Evolutionary conservation across 2,113 vertebrate genomes (phyloP), one percentile per base, ranked within the genome.

Genomic region (Notarius quadriscutis): DNA sequence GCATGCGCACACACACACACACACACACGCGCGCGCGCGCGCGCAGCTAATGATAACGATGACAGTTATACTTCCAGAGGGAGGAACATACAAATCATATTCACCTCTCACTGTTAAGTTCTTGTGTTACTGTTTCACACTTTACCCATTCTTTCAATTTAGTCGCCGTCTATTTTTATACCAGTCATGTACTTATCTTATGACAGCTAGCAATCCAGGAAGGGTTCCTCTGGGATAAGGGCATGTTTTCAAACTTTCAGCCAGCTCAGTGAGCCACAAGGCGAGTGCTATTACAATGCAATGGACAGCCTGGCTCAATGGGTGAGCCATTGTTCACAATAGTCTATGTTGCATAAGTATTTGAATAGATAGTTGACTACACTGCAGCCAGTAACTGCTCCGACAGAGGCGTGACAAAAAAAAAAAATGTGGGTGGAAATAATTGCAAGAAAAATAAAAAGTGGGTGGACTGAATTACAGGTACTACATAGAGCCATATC

Each of bases 61-160:
- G 48, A 51, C 14, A 65, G 81, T 15, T 65, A 82, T 48, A 65
- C 81, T 48, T 65, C 41, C 81, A n/a, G 41, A 25, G 60, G 60
- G 60, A 79, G n/a, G 51, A 9, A 30, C 12, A 79, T n/a, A 41
- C n/a, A 27, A 79, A 79, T 57, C 53, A 30, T 57, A 57, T 2
- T 7, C 77, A 57, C 77, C 77, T 79, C 77, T 53, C 50, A 4
- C 72, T 41, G 30, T 20, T 71, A 53, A 78, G 50, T 78, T n/a
- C 75, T 57, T 77, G 74, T 77, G 74, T 77, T 77, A 51, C 22
- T 25, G 15, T 53, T 79, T 79, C 7, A n/a, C 74, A 75, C 72
- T 22, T 75, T 25, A 25, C 18, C 20, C 48, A 57, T 17, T 30
- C 51, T 30, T 80, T 30, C n/a, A 80, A 53, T 58, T 18, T 17